Evolutionary conservation across 2,113 vertebrate species (phyloP).

Genomic region (Cnemophilus loriae): DNA sequence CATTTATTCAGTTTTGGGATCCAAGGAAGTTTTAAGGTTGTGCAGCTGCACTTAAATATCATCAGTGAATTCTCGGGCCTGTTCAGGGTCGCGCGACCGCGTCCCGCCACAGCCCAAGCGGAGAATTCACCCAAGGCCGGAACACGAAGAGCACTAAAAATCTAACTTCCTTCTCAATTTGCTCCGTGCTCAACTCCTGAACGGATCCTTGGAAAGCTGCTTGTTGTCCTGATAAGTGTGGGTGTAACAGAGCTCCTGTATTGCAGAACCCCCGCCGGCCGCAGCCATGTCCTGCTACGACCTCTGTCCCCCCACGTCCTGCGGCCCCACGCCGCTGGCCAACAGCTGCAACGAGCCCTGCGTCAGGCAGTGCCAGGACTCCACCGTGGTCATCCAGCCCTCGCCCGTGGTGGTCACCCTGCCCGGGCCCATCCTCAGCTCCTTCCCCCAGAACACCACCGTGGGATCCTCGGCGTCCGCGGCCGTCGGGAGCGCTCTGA

Average conservation of each 20-base stretch:
- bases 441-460: neutral
- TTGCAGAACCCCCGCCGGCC: neutral
- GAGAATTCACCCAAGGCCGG: neutral
- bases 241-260: neutral
- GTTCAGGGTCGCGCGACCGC: accelerated
- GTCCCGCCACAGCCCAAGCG: neutral
- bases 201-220: accelerated
- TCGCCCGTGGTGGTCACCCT: slow-evolving; percentile 12
- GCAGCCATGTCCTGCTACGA: neutral
- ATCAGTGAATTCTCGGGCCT: neutral
- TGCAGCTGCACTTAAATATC: neutral
- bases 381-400: neutral
- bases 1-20: neutral
- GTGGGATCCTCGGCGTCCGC: neutral
- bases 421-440: slow-evolving; percentile 34
- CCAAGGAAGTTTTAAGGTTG: neutral
- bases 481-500: neutral
- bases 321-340: neutral
- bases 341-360: too few relatives aligned
- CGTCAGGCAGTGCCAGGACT: too few relatives aligned
- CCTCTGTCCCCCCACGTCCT: neutral
- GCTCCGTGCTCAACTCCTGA: neutral
- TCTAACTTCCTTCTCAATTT: neutral
- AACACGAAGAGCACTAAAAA: neutral
- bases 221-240: neutral